Evolutionary conservation across 2,797 vertebrate genomes (phyloP).

Genomic region (Champsocephalus gunnari): DNA sequence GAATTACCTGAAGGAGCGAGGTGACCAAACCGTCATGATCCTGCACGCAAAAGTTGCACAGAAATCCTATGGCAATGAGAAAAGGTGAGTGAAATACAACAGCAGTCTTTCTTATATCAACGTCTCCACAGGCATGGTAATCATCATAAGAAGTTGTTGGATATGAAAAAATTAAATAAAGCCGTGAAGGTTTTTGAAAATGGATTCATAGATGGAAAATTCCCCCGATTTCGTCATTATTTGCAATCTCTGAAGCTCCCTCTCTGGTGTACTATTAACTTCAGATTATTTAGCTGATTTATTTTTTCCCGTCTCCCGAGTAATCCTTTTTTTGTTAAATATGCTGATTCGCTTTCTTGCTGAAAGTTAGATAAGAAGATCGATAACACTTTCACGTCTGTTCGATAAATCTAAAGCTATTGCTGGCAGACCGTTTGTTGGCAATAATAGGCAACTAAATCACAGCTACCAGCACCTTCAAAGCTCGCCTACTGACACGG

Average conservation of each 20-base stretch:
- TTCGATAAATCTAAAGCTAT: neutral
- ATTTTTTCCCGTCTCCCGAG: neutral
- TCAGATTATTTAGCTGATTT: neutral
- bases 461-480: neutral
- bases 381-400: neutral
- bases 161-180: neutral
- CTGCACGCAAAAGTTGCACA: conserved; percentile 99
- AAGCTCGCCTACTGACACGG: neutral
- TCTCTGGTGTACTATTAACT: neutral
- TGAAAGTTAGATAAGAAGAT: neutral
- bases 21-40: conserved; percentile 99
- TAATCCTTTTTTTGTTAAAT: neutral
- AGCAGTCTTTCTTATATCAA: neutral
- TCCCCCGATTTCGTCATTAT: neutral
- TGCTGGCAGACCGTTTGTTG: neutral
- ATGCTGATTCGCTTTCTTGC: neutral
- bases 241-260: conserved; percentile 3
- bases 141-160: neutral
- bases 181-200: neutral
- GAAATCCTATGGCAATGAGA: conserved; percentile 98
- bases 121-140: neutral
- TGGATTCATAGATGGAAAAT: neutral
- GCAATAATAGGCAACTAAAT: neutral
- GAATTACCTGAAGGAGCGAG: conserved; percentile 98
- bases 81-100: conserved; percentile 84